phyloP scores from a whole-genome alignment of 2,113 vertebrate genomes.

The Pollimyrus isidori region DNA sequence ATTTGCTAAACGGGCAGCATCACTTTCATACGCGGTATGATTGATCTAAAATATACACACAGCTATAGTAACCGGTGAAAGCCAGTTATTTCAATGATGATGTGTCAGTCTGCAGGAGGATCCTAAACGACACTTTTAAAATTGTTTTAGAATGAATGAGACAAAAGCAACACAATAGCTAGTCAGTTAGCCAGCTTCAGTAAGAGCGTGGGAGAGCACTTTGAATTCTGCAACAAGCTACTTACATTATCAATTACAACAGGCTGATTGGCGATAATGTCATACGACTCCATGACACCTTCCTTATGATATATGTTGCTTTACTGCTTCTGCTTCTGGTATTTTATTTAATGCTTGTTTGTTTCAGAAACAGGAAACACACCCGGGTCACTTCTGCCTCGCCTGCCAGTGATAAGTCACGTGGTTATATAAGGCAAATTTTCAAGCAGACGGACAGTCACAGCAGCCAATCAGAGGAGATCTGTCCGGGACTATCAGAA shows the following conservation, averaged over 20 bases:
- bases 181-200: not conserved
- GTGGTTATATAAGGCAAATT: not conserved
- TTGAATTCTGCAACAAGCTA: conserved; percentile 27
- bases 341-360: not conserved
- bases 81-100: not conserved
- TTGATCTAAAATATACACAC: not conserved
- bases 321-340: not conserved
- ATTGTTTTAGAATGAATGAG: not conserved
- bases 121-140: too few relatives aligned
- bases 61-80: not conserved
- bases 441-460: not conserved
- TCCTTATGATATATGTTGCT: conserved; percentile 20
- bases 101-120: not conserved
- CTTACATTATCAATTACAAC: conserved; percentile 86
- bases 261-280: conserved; percentile 80
- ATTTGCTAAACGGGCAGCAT: not conserved
- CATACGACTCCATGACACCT: conserved; percentile 76
- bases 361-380: conserved; percentile 10
- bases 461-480: not conserved
- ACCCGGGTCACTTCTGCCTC: not conserved
- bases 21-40: not conserved
- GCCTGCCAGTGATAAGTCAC: not conserved
- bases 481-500: not conserved
- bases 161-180: not conserved
- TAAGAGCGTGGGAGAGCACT: not conserved